Percentiles rank a stretch among this genome's conserved stretches.
Evolutionary conservation across 2,888 invertebrate species (phyloP).

Genomic region (Alcis repandata): DNA sequence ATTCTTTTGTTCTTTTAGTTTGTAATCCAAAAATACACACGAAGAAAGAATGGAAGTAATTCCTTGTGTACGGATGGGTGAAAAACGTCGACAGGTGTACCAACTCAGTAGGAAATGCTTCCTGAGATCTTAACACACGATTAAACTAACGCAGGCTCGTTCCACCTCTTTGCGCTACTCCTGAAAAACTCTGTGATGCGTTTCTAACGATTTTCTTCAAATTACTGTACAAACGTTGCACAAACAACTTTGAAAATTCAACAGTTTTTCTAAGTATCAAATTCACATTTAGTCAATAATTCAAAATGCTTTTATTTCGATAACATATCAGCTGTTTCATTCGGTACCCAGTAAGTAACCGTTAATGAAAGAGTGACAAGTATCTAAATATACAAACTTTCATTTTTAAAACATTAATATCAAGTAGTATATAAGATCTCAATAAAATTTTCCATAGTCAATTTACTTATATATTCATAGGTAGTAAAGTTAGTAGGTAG

Average conservation of each 20-base stretch:
- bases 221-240: background rate
- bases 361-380: too few relatives aligned
- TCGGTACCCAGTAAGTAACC: too few relatives aligned
- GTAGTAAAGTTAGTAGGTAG: too few relatives aligned
- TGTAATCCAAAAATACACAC: conserved; percentile 42
- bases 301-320: too few relatives aligned
- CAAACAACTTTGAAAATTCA: background rate
- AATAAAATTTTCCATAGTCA: too few relatives aligned
- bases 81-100: conserved; percentile 52
- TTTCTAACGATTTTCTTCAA: conserved; percentile 7
- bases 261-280: too few relatives aligned
- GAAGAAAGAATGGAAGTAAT: conserved; percentile 49
- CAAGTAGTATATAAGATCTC: too few relatives aligned
- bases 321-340: too few relatives aligned
- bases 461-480: background rate
- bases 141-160: conserved; percentile 52
- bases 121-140: conserved; percentile 55
- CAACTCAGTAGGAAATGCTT: conserved; percentile 50
- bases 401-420: too few relatives aligned
- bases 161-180: conserved; percentile 23
- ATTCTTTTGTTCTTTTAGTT: conserved; percentile 14
- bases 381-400: too few relatives aligned
- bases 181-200: conserved; percentile 18
- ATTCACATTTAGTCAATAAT: too few relatives aligned
- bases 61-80: conserved; percentile 47